Evolutionary conservation across 2,888 invertebrate genomes (phyloP).

Genomic region (Rhagium mordax): DNA sequence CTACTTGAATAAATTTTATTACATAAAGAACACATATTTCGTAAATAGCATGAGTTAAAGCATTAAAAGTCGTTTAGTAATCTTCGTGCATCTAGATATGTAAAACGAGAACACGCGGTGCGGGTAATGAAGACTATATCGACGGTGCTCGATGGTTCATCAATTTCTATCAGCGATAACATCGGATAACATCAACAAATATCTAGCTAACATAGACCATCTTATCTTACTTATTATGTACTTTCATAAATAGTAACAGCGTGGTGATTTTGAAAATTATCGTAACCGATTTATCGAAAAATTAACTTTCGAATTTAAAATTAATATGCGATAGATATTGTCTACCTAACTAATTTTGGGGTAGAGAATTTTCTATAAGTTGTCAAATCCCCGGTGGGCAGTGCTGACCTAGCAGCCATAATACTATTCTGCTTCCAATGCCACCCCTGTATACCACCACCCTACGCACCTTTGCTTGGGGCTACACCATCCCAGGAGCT

Average conservation of each 20-base stretch:
- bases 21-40: constrained; percentile 62
- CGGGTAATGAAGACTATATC: constrained; percentile 66
- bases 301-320: background rate
- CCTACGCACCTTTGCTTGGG: constrained; percentile 52
- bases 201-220: constrained; percentile 51
- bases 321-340: background rate
- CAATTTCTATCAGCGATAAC: constrained; percentile 59
- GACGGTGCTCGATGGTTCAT: constrained; percentile 59
- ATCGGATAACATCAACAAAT: constrained; percentile 59
- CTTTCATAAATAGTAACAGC: background rate
- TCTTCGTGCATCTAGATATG: constrained; percentile 70
- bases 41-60: constrained; percentile 68
- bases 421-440: constrained; percentile 60
- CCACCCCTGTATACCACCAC: constrained; percentile 51
- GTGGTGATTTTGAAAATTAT: too few species aligned
- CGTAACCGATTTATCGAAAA: too few species aligned
- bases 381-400: constrained; percentile 56
- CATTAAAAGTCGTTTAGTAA: constrained; percentile 69
- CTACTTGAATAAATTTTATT: constrained; percentile 58
- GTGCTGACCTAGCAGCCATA: constrained; percentile 65
- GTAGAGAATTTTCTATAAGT: constrained; percentile 45
- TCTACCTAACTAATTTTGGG: constrained; percentile 4
- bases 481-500: constrained; percentile 57
- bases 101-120: constrained; percentile 69
- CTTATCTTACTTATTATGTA: constrained; percentile 35